Evolutionary conservation across 1,140 invertebrate genomes (phyloP).

Genomic region (Thaumetopoea pityocampa): DNA sequence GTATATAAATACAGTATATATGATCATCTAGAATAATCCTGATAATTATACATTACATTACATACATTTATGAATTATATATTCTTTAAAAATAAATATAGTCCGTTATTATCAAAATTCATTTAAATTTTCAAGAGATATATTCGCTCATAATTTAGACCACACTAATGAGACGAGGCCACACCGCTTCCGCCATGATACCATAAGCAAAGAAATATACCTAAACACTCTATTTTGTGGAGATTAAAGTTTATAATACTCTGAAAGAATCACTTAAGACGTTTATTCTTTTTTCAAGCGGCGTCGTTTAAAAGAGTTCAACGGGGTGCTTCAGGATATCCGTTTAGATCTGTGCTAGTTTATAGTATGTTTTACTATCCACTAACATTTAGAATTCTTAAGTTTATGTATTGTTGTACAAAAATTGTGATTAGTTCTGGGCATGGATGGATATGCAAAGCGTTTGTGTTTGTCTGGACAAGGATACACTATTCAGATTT

Average conservation of each 20-base stretch:
- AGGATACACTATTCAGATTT: neutral
- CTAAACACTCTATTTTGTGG: slow-evolving; percentile 19
- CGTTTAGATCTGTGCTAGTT: slow-evolving; percentile 38
- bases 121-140: too few species aligned
- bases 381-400: too few species aligned
- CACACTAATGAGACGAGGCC: slow-evolving; percentile 44
- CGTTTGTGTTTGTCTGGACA: neutral
- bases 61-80: too few species aligned
- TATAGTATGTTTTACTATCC: too few species aligned
- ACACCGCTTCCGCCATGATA: slow-evolving; percentile 52
- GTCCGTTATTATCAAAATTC: too few species aligned
- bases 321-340: slow-evolving; percentile 57
- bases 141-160: slow-evolving; percentile 27
- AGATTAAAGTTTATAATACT: slow-evolving; percentile 21
- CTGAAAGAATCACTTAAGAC: neutral
- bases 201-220: slow-evolving; percentile 18
- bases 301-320: slow-evolving; percentile 56
- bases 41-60: too few species aligned
- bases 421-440: neutral
- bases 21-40: too few species aligned
- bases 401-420: too few species aligned
- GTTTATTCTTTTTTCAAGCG: slow-evolving; percentile 37
- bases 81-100: too few species aligned
- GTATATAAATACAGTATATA: too few species aligned
- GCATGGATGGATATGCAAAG: neutral